Evolutionary conservation across 2,797 vertebrate species (phyloP).

Genomic region (Podargus strigoides): DNA sequence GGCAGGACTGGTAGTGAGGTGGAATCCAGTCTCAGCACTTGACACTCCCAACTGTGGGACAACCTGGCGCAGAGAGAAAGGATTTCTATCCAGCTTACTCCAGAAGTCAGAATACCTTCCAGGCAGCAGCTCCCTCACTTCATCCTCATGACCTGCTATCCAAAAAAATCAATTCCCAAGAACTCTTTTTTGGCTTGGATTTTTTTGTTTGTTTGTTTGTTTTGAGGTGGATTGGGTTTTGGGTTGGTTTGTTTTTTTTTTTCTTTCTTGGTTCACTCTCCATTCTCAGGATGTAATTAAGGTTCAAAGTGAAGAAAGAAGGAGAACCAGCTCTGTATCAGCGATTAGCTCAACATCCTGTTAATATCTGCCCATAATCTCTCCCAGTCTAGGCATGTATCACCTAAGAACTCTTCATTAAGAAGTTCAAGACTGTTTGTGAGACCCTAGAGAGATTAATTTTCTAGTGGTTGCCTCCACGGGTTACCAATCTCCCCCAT

Average conservation of each 20-base stretch:
- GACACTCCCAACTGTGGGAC: not conserved
- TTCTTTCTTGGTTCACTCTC: not conserved
- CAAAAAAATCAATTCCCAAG: not conserved
- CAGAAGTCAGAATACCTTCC: not conserved
- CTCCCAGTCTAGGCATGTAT: not conserved
- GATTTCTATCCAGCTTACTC: not conserved
- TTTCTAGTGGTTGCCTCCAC: conserved; percentile 4
- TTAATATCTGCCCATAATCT: conserved; percentile 16
- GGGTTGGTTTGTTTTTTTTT: not conserved
- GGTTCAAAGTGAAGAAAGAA: conserved; percentile 10
- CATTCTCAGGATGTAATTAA: not conserved
- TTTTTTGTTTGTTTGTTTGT: not conserved
- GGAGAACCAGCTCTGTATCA: not conserved
- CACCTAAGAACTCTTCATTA: not conserved
- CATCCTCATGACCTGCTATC: not conserved
- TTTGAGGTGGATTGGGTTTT: not conserved
- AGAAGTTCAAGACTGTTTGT: not conserved
- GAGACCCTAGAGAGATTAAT: conserved; percentile 9
- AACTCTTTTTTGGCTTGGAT: not conserved
- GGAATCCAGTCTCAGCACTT: not conserved
- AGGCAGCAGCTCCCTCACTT: not conserved
- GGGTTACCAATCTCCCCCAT: not conserved
- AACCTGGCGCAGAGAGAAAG: not conserved
- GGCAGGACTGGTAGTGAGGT: not conserved
- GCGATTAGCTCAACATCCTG: not conserved